These are phyloP conservation scores for Pyrochroa serraticornis DNA, from an alignment of 2,888 invertebrate genomes.

Conservation along the genomic window DNA sequence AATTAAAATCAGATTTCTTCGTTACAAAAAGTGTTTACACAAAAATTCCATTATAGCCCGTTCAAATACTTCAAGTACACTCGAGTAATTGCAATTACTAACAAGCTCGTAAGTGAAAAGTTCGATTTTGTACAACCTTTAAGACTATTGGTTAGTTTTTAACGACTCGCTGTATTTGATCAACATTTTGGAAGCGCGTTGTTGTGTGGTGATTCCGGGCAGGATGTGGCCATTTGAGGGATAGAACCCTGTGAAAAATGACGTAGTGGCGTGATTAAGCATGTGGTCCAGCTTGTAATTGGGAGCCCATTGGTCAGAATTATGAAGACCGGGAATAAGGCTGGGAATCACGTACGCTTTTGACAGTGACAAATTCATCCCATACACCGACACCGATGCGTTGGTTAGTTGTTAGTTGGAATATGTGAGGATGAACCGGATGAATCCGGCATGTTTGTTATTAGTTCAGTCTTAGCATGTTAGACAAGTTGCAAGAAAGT, in stretches of 20 bases:
- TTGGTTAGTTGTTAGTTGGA: background rate
- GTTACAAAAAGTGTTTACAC: too few species aligned
- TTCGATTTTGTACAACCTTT: too few species aligned
- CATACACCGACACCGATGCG: conserved; percentile 12
- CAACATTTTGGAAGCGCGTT: too few species aligned
- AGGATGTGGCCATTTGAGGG: conserved; percentile 9
- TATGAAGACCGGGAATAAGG: conserved; percentile 34
- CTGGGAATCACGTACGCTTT: conserved; percentile 35
- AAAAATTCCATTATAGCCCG: too few species aligned
- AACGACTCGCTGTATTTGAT: too few species aligned
- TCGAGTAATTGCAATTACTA: too few species aligned
- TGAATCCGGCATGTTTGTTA: too few species aligned
- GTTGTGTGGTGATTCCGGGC: too few species aligned
- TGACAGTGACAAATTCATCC: conserved; percentile 44
- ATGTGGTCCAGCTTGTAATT: conserved; percentile 35
- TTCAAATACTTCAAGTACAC: too few species aligned
- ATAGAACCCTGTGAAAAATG: conserved; percentile 32
- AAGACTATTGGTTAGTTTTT: too few species aligned
- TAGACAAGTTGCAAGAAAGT: conserved; percentile 13
- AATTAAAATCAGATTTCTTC: too few species aligned
- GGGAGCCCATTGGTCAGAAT: conserved; percentile 34
- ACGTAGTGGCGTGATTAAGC: conserved; percentile 34
- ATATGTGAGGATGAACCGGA: conserved; percentile 1
- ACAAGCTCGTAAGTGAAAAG: too few species aligned
- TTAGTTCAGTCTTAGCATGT: background rate